phyloP scores from a whole-genome alignment of 2,888 invertebrate genomes.

The Amiota minor region DNA sequence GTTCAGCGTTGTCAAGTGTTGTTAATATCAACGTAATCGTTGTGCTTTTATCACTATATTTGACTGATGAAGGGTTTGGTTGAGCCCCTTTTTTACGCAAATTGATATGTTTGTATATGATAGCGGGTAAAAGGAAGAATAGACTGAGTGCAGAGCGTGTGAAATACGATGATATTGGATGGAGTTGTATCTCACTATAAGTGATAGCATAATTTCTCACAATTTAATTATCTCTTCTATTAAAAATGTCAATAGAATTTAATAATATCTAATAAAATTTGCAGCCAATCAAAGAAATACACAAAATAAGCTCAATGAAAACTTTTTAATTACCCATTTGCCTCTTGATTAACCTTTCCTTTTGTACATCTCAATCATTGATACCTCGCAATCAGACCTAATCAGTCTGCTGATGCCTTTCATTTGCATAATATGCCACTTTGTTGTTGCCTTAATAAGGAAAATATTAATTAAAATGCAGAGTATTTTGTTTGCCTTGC shows the following conservation, averaged over 20 bases:
- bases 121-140: too few relatives aligned
- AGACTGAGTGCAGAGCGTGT: too few relatives aligned
- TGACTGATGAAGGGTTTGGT: neutral
- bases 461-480: slow-evolving; percentile 66
- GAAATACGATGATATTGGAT: too few relatives aligned
- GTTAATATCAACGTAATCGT: neutral
- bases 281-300: neutral
- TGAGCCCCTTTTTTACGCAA: too few relatives aligned
- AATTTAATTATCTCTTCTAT: too few relatives aligned
- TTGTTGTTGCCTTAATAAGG: slow-evolving; percentile 41
- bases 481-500: slow-evolving; percentile 36
- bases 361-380: slow-evolving; percentile 6
- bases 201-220: too few relatives aligned
- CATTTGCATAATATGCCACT: slow-evolving; percentile 55
- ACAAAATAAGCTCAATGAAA: slow-evolving; percentile 1
- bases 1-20: neutral
- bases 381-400: slow-evolving; percentile 3
- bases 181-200: too few relatives aligned
- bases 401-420: slow-evolving; percentile 38
- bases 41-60: neutral
- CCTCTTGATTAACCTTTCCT: neutral
- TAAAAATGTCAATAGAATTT: too few relatives aligned
- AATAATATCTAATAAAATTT: too few relatives aligned
- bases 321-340: slow-evolving; percentile 22
- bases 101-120: too few relatives aligned